Percentiles rank a stretch among this genome's conserved stretches.
Conservation (phyloP, 2,113 vertebrate species). For the Rutilus rutilus region DNA sequence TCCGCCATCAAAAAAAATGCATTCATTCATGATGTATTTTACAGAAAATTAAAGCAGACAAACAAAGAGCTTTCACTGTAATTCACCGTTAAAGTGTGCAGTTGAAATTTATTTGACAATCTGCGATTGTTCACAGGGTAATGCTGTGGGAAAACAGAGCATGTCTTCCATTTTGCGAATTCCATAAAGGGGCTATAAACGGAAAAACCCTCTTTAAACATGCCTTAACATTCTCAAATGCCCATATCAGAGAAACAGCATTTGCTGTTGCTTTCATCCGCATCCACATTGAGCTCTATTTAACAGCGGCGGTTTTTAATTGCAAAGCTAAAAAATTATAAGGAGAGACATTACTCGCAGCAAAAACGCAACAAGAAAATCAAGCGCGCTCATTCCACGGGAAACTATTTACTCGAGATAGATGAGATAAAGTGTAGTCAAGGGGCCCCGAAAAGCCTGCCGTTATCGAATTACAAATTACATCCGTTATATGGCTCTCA, state of each 20-base stretch:
- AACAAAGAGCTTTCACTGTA: constrained; percentile 29
- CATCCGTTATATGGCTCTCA: constrained; percentile 39
- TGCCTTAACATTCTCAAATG: constrained; percentile 40
- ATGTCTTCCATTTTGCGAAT: constrained; percentile 16
- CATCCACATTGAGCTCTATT: constrained; percentile 10
- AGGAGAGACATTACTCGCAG: background rate
- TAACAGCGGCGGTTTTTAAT: constrained; percentile 40
- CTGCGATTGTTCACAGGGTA: background rate
- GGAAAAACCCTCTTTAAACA: constrained; percentile 45
- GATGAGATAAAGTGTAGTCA: constrained; percentile 10
- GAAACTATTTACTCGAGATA: constrained; percentile 38
- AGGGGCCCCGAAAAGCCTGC: background rate
- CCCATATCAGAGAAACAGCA: constrained; percentile 16
- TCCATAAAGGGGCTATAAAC: constrained; percentile 38
- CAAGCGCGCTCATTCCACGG: background rate
- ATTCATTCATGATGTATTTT: constrained; percentile 21
- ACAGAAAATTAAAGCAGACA: background rate
- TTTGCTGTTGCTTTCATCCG: constrained; percentile 35
- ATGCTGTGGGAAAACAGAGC: constrained; percentile 24
- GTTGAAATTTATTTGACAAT: constrained; percentile 34
- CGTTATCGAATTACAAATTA: constrained; percentile 54
- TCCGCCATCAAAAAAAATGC: background rate
- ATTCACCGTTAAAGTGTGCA: constrained; percentile 8
- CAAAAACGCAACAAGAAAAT: background rate
- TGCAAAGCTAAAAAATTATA: constrained; percentile 27